A percentile compares a stretch with the other conserved stretches of the same genome.
phyloP scores from a whole-genome alignment of 2,888 invertebrate genomes.

The Calameuta filiformis region DNA sequence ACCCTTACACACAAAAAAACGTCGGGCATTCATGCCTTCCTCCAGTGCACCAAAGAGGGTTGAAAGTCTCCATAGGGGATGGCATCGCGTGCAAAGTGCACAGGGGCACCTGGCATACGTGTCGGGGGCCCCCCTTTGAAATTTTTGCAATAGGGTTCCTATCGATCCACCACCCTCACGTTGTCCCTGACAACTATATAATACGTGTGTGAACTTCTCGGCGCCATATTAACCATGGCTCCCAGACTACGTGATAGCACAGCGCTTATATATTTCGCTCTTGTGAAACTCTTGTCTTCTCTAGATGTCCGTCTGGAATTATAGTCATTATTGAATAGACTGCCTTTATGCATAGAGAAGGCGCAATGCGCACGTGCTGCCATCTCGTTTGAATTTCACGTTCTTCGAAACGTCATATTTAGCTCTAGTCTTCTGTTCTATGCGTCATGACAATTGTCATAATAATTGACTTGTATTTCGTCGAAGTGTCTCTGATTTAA shows the following conservation, averaged over 20 bases:
- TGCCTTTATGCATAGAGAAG: not conserved
- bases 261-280: not conserved
- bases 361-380: not conserved
- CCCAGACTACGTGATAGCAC: not conserved
- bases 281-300: not conserved
- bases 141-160: constrained; percentile 50
- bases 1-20: no score
- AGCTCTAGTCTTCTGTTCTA: not conserved
- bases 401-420: not conserved
- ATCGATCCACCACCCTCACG: constrained; percentile 45
- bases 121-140: constrained; percentile 29
- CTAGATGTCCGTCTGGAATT: not conserved
- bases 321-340: not conserved
- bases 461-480: not conserved
- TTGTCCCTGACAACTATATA: constrained; percentile 15
- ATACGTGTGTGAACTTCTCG: not conserved
- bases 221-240: not conserved
- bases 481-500: not conserved
- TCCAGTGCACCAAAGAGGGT: no score
- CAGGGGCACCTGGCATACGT: constrained; percentile 20
- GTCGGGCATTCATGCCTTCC: no score
- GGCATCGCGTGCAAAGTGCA: constrained; percentile 15
- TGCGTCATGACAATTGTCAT: not conserved
- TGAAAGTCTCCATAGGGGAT: no score
- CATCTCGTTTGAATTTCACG: not conserved